Evolutionary conservation across 2,888 invertebrate genomes (phyloP).

Genomic region (Cephus sareptanus): DNA sequence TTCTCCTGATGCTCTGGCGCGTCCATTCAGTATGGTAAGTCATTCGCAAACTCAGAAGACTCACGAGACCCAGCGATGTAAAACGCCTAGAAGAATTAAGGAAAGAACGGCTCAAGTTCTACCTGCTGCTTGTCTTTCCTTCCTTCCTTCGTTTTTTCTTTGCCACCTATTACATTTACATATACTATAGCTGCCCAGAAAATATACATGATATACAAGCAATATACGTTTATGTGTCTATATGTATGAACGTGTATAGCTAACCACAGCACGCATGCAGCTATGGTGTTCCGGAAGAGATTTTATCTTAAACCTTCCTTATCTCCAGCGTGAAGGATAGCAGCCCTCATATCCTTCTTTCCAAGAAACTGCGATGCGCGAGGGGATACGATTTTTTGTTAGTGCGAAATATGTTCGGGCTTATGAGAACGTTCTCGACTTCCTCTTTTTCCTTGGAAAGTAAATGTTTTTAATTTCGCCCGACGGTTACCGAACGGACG

Average conservation of each 20-base stretch:
- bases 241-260: too few species aligned
- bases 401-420: constrained; percentile 45
- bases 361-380: background rate
- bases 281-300: too few species aligned
- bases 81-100: too few species aligned
- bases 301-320: background rate
- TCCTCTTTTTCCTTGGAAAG: constrained; percentile 32
- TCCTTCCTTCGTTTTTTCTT: background rate
- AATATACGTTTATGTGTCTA: too few species aligned
- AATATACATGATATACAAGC: too few species aligned
- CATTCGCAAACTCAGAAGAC: too few species aligned
- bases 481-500: constrained; percentile 20
- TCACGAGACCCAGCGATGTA: too few species aligned
- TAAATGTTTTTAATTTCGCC: constrained; percentile 52
- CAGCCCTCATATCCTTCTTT: background rate
- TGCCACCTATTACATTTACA: background rate
- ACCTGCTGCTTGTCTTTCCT: background rate
- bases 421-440: constrained; percentile 44
- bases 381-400: background rate
- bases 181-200: too few species aligned
- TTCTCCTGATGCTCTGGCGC: background rate
- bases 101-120: too few species aligned
- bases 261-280: too few species aligned
- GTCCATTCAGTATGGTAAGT: too few species aligned
- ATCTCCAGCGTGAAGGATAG: background rate